Base-by-base conservation (phyloP, 2,888 invertebrate species). In the Notodonta dromedarius region DNA sequence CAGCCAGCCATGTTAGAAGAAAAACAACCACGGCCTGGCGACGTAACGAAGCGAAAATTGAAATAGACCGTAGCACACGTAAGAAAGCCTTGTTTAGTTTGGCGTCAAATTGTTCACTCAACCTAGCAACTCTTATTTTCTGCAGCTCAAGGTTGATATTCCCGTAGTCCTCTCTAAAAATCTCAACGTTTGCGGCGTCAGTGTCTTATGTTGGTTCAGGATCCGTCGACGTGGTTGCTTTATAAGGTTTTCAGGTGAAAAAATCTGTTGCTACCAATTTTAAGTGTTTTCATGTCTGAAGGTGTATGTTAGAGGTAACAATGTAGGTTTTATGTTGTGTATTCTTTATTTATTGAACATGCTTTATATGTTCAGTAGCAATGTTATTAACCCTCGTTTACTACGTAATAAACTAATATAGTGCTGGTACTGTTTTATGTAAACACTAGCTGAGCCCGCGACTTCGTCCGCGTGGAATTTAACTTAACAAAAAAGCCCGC, bases 21-120 rank as follows among this genome's bases (percentile, higher is more conserved):
- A 74, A 75, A 79, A 70, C 56, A 67, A 73, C 70, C 66, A 67
- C 65, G 70, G 70, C 75, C 71, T 65, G 63, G 61, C 60, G 69
- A 76, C 74, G 75, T 86, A 86, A 86, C 85, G 83, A 86, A 85
- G 83, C 80, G 79, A 73, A 78, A 82, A 82, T 78, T 74, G 79
- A 77, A 80, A 82, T 79, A 77, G 77, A 80, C 77, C 78, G 76
- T 66, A 67, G 68, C 73, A 75, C 78, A 84, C 78, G 76, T 74
- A 79, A 76, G 78, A 72, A 78, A 78, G 70, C 67, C 78, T 77
- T 78, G 71, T 78, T 79, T 77, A 79, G 70, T 71, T 80, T 72
- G 70, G 61, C 68, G 52, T 62, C 66, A 65, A 73, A 70, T 66
- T 65, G 57, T 63, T 58, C 60, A 60, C 61, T 59, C 63, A 60